Base-by-base conservation (phyloP, 2,888 invertebrate genomes). In the Meghimatium bilineatum region DNA sequence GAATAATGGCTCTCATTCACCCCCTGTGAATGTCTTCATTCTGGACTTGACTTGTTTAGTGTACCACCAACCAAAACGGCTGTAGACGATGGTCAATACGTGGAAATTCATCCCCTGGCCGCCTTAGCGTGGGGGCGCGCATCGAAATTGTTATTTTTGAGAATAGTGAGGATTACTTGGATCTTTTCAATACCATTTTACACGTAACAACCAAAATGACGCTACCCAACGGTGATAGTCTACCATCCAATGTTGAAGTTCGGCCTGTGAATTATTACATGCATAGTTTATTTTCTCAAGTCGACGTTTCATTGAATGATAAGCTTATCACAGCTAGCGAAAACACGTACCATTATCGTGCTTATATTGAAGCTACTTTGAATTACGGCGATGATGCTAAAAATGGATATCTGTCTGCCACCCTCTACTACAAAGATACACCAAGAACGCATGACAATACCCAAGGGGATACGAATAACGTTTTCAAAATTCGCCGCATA, bases 331-430 rank as follows among this genome's bases (percentile, higher is more conserved):
- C 85, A 3, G 10, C 78, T 36, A 78, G 83, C 26, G 77, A 80
- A n/a, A 86, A 87, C 74, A 80, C 79, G n/a, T 87, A 86, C 69
- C 86, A 85, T 1, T 88, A 86, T 79, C 82, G 84, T 52, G 82
- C 85, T 12, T 81, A 81, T 56, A 12, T 87, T 17, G 85, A 88
- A 79, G 71, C 82, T 0, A 44, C 85, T 71, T 56, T 86, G n/a
- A 75, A 34, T 44, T 80, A 83, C n/a, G n/a, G 85, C 8, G 72
- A 72, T 10, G 72, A 72, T 0, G n/a, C 72, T 29, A 44, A 72
- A n/a, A 3, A n/a, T 14, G 29, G 29, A 5, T 20, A n/a, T 29
- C 44, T 72, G 1, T n/a, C 72, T 26, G 44, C 44, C 44, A 14
- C n/a, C 0, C n/a, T 72, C 10, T 72, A n/a, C 44, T 44, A 44